These are phyloP conservation scores for Pteria penguin DNA, from an alignment of 2,888 invertebrate species.

Conservation along the genomic window DNA sequence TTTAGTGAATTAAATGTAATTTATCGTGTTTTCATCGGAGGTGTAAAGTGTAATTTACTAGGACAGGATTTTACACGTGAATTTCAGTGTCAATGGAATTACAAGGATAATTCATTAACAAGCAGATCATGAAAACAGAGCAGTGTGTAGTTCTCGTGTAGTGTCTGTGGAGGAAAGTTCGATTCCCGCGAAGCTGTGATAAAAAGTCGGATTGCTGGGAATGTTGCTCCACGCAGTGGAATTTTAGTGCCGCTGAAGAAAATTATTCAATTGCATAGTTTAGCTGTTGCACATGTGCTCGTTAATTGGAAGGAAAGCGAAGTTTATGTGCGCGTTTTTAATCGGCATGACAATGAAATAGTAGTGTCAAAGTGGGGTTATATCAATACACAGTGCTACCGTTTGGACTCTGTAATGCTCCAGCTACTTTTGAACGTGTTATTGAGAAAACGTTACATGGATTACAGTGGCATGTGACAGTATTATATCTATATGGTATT, in stretches of 20 bases:
- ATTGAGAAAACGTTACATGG: slow-evolving; percentile 22
- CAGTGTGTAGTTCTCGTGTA: neutral
- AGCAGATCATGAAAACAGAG: too few species aligned
- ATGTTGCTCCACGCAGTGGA: too few species aligned
- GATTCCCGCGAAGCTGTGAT: slow-evolving; percentile 6
- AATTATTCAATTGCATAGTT: neutral
- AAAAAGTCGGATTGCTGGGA: neutral
- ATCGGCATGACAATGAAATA: neutral
- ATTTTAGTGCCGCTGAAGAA: too few species aligned
- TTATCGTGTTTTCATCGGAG: slow-evolving; percentile 16
- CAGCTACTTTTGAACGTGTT: neutral
- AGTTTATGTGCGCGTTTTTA: too few species aligned
- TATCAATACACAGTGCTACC: neutral
- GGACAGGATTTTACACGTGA: slow-evolving; percentile 20
- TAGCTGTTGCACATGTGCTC: neutral
- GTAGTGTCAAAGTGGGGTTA: neutral
- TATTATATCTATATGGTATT: slow-evolving; percentile 56
- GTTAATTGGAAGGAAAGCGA: neutral
- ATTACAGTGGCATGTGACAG: slow-evolving; percentile 48
- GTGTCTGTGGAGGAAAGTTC: slow-evolving; percentile 1
- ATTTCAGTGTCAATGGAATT: slow-evolving; percentile 7
- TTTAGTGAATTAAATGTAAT: slow-evolving; percentile 3
- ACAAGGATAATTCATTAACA: neutral
- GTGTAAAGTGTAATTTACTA: slow-evolving; percentile 14
- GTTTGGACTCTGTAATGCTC: neutral